Evolutionary conservation across 2,113 vertebrate genomes (phyloP).

Genomic region (Bambusicola thoracicus): DNA sequence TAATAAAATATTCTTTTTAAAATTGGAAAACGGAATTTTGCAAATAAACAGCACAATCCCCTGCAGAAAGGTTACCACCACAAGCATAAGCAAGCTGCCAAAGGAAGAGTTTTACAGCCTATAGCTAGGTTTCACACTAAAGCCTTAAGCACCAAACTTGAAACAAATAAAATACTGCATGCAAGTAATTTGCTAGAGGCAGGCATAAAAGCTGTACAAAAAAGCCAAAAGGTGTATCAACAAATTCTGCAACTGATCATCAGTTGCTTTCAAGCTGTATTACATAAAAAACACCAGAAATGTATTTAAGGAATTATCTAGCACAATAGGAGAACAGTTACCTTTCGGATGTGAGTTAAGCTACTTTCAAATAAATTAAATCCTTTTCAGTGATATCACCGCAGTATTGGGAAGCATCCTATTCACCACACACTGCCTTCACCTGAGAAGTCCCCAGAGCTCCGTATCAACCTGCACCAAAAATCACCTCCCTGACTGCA

Average conservation of each 20-base stretch:
- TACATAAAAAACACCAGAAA: not conserved
- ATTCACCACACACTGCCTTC: not conserved
- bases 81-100: conserved; percentile 70
- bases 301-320: conserved; percentile 1
- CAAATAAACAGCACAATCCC: conserved; percentile 66
- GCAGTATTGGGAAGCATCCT: not conserved
- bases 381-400: not conserved
- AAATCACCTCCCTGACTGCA: not conserved
- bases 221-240: not conserved
- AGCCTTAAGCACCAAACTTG: conserved; percentile 47
- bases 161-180: conserved; percentile 48
- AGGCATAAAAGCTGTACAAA: conserved; percentile 18
- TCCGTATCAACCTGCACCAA: not conserved
- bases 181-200: conserved; percentile 24
- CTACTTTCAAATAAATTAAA: not conserved
- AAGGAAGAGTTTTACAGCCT: conserved; percentile 30
- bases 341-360: not conserved
- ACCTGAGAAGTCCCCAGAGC: not conserved
- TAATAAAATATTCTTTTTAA: conserved; percentile 82
- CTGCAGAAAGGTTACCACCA: conserved; percentile 70
- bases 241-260: not conserved
- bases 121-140: conserved; percentile 36
- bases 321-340: not conserved
- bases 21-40: conserved; percentile 73
- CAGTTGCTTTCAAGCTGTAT: not conserved